Conservation (phyloP, 2,888 invertebrate species). For the Polyploca ridens region DNA sequence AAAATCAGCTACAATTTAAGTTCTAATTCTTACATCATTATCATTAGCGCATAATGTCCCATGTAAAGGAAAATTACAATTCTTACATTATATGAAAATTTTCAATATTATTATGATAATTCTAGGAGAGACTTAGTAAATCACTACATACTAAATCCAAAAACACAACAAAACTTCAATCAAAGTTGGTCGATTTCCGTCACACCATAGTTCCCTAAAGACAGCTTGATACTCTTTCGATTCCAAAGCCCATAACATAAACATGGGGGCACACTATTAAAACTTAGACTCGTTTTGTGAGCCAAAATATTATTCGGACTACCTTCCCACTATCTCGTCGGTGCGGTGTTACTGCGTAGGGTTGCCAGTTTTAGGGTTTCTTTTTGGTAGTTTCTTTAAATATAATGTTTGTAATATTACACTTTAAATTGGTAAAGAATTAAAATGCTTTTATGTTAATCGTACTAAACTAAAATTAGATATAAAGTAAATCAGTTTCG, state of each 20-base stretch:
- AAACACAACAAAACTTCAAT: constrained; percentile 34
- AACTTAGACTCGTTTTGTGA: constrained; percentile 83
- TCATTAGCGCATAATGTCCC: no score
- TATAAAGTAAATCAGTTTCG: no score
- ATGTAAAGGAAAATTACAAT: no score
- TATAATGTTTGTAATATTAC: not conserved
- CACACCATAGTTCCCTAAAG: constrained; percentile 50
- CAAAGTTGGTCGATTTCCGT: constrained; percentile 27
- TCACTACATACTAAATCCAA: not conserved
- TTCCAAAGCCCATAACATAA: constrained; percentile 76
- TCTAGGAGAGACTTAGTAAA: no score
- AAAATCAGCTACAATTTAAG: no score
- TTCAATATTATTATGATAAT: no score
- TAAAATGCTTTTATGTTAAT: no score
- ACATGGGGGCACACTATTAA: constrained; percentile 83
- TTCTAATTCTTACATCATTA: no score
- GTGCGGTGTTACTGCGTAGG: constrained; percentile 55
- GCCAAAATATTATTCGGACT: constrained; percentile 83
- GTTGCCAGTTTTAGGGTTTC: constrained; percentile 56
- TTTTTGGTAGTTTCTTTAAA: not conserved
- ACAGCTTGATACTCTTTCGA: constrained; percentile 59
- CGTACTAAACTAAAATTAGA: no score
- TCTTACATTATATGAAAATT: no score
- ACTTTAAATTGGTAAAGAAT: no score
- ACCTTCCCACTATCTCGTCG: constrained; percentile 75